These are phyloP conservation scores for Folsomia candida DNA, from an alignment of 2,888 invertebrate genomes.

Conservation along the genomic window DNA sequence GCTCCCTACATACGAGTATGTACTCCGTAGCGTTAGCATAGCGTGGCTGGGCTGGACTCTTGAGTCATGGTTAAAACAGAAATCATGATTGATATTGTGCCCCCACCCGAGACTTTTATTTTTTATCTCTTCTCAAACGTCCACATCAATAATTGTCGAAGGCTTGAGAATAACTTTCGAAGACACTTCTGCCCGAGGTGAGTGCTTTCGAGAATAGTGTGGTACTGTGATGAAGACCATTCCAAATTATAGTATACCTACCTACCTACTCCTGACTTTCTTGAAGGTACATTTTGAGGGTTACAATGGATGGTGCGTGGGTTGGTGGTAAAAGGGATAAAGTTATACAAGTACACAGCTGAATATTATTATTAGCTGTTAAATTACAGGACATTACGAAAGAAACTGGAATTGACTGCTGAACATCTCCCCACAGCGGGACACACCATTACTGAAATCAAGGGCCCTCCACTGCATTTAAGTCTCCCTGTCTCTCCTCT, in stretches of 20 bases:
- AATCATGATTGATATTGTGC: slow-evolving; percentile 32
- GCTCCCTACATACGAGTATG: no score
- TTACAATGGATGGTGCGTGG: background rate
- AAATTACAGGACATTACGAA: background rate
- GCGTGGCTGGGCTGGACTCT: no score
- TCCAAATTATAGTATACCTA: no score
- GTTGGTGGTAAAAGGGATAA: background rate
- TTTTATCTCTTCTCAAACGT: slow-evolving; percentile 26
- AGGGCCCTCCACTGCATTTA: background rate
- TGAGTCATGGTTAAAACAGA: no score
- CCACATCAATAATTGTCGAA: slow-evolving; percentile 35
- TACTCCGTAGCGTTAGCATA: no score
- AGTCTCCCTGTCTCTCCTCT: background rate
- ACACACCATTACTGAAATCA: background rate
- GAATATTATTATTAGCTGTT: slow-evolving; percentile 3
- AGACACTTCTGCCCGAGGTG: background rate
- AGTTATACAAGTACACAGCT: background rate
- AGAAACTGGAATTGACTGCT: background rate
- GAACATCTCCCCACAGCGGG: background rate
- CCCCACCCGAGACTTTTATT: slow-evolving; percentile 30
- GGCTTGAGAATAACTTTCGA: background rate
- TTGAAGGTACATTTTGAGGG: no score
- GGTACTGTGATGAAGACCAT: no score
- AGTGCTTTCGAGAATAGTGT: no score
- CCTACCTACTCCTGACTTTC: no score